Base-by-base conservation (phyloP, 2,888 invertebrate genomes). In the Tryphoninae sp. region DNA sequence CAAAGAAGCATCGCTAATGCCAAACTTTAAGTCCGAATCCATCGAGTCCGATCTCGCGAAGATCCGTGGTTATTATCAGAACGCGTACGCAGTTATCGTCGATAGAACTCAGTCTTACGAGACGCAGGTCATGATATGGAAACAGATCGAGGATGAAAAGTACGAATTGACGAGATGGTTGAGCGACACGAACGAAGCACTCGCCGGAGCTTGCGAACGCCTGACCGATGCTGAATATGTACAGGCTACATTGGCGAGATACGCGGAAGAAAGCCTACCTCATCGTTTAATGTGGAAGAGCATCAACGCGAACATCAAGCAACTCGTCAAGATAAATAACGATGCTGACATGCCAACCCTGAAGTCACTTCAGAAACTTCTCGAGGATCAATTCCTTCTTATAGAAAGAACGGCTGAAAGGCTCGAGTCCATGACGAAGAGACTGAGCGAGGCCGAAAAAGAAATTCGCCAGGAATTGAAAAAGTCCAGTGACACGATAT, bases 51-150 rank as follows among this genome's bases (percentile, higher is more conserved):
- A 95, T 51, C 92, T 96, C 78, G 92, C 94, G 71, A 92, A 93
- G 73, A 94, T 95, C 0, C 95, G 95, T 83, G 93, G 94, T 26
- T 93, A 94, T 19, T 96, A 96, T 95, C 95, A 96, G 81, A 94
- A 95, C 84, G 93, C 94, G 0, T 95, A 96, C 86, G 95, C 96
- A 82, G 94, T 94, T 65, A 94, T 96, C 2, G 94, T 95, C 6
- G 96, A 95, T 85, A 94, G 95, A 85, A 95, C 95, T 23, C 97
- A 97, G 90, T 95, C 95, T 73, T 94, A 96, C 68, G 98, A 98
- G 92, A 96, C 97, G 0, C 97, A 98, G 92, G 94, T 96, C 0
- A 95, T 97, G n/a, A 96, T 98, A 72, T 98, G 98, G 98, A 96
- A 97, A 87, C 97, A 98, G 91, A 96, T 98, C 49, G 96, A 97